A percentile compares a stretch with the other conserved stretches of the same genome.
Conservation (phyloP, 2,797 vertebrate genomes). For the Pseudochirops cupreus region DNA sequence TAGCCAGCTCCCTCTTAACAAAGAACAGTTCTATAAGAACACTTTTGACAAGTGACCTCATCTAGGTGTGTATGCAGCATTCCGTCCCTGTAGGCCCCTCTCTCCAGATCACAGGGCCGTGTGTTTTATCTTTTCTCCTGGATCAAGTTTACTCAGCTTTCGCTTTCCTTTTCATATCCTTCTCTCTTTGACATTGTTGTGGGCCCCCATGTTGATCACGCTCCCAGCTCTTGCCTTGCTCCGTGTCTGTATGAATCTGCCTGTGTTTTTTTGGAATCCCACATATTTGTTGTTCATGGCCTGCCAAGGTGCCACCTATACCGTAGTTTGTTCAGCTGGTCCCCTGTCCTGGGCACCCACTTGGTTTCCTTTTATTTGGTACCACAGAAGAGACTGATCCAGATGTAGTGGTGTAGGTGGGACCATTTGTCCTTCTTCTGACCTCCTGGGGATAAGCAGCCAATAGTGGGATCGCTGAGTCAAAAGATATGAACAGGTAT, state of each 20-base stretch:
- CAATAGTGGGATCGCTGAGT: neutral
- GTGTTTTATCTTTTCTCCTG: neutral
- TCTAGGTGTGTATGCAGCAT: neutral
- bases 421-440: neutral
- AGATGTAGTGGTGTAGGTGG: neutral
- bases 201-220: neutral
- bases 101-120: neutral
- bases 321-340: neutral
- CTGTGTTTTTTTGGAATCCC: neutral
- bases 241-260: neutral
- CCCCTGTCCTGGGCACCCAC: neutral
- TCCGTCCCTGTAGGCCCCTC: neutral
- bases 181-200: neutral
- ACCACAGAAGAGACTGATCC: neutral
- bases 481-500: neutral
- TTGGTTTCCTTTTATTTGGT: neutral
- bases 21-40: neutral
- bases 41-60: neutral
- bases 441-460: neutral
- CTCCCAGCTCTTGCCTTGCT: neutral
- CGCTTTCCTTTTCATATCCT: neutral
- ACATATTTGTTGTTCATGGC: neutral
- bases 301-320: neutral
- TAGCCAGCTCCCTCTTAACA: neutral
- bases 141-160: neutral